Percentiles rank a stretch among this genome's conserved stretches.
phyloP scores from a whole-genome alignment of 2,888 invertebrate genomes.

The Atethmia centrago region DNA sequence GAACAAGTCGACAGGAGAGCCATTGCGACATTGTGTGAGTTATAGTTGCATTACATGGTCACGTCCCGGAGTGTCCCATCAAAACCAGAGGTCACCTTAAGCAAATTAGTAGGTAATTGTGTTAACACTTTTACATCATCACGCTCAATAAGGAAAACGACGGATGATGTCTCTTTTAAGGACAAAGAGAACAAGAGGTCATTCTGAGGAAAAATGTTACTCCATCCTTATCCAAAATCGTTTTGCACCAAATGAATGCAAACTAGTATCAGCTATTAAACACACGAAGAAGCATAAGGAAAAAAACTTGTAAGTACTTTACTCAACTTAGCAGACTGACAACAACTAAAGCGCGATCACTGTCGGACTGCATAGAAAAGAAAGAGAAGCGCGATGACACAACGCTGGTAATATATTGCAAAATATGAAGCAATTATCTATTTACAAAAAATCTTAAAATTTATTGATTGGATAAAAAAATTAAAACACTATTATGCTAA shows the following conservation, averaged over 20 bases:
- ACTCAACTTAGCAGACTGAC: too few species aligned
- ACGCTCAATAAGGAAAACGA: constrained; percentile 19
- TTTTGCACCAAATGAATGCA: constrained; percentile 18
- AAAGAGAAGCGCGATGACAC: too few species aligned
- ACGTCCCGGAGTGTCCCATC: neutral
- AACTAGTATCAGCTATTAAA: constrained; percentile 13
- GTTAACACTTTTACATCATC: neutral
- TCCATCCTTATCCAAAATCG: constrained; percentile 5
- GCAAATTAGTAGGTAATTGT: neutral
- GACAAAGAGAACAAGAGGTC: constrained; percentile 19
- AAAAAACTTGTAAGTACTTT: neutral
- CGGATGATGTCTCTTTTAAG: neutral
- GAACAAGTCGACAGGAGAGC: neutral
- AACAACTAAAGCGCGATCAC: too few species aligned
- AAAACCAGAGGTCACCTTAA: neutral
- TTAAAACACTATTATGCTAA: too few species aligned
- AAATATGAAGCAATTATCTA: too few species aligned
- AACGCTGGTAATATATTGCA: too few species aligned
- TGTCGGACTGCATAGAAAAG: too few species aligned
- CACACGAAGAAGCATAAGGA: neutral
- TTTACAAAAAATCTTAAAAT: too few species aligned
- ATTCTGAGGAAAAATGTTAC: constrained; percentile 34
- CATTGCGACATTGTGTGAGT: neutral
- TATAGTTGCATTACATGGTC: neutral
- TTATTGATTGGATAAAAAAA: too few species aligned